phyloP scores from a whole-genome alignment of 2,113 vertebrate genomes.

The Erinaceus europaeus region DNA sequence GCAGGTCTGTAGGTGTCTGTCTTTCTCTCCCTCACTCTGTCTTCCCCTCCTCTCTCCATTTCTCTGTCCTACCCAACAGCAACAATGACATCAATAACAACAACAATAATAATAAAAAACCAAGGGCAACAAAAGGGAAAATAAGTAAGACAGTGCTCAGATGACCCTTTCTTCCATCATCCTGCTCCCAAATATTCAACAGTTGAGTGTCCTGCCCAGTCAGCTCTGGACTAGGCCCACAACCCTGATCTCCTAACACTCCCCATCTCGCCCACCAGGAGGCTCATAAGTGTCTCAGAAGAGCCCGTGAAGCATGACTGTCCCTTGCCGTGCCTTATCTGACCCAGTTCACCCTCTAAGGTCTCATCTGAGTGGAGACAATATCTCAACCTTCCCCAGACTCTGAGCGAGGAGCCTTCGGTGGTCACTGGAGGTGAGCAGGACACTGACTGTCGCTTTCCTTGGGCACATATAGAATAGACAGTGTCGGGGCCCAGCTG shows the following conservation, averaged over 20 bases:
- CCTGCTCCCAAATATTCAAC: constrained; percentile 56
- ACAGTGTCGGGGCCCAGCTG: background rate
- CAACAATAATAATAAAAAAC: no score
- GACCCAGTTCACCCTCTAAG: background rate
- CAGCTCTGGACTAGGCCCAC: background rate
- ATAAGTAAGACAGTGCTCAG: no score
- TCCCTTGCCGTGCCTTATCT: background rate
- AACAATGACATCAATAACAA: no score
- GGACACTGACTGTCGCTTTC: background rate
- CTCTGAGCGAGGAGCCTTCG: constrained; percentile 6
- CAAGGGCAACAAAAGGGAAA: no score
- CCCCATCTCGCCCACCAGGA: background rate
- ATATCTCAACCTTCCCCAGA: background rate
- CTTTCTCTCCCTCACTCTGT: no score
- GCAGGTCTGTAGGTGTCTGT: no score
- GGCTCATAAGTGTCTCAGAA: background rate
- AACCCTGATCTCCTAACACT: background rate
- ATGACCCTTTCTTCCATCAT: background rate
- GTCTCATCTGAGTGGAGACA: no score
- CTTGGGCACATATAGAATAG: background rate
- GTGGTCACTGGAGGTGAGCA: background rate
- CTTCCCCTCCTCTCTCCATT: no score
- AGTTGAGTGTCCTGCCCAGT: background rate
- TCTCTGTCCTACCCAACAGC: no score
- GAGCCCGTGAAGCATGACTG: background rate